Conservation (phyloP, 2,113 vertebrate genomes). For the Clarias gariepinus region DNA sequence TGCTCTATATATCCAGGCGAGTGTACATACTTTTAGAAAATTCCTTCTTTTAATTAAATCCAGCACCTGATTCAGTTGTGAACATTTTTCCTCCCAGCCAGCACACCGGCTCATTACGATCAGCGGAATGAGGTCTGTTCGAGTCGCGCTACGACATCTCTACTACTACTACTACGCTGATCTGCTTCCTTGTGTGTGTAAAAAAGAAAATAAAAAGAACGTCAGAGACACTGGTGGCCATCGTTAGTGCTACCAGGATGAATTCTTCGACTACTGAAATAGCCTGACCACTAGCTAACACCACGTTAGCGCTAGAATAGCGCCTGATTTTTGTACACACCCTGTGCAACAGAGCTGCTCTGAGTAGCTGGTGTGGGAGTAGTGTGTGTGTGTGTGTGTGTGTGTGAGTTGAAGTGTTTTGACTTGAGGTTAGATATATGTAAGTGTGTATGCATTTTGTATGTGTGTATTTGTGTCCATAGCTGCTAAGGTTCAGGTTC, state of each 20-base stretch:
- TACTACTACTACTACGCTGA: conserved; percentile 4
- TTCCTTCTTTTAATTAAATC: conserved; percentile 60
- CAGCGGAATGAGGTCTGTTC: conserved; percentile 52
- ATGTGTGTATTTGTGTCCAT: conserved; percentile 58
- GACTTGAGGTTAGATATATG: conserved; percentile 40
- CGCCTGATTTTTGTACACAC: conserved; percentile 11
- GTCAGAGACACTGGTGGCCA: background rate
- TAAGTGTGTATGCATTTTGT: conserved; percentile 23
- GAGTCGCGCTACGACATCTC: background rate
- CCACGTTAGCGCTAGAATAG: background rate
- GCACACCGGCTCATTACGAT: conserved; percentile 43
- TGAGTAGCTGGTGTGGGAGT: conserved; percentile 64
- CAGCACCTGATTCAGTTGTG: conserved; percentile 69
- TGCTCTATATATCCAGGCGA: conserved; percentile 1
- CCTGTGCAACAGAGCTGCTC: conserved; percentile 47
- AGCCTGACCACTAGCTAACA: conserved; percentile 50
- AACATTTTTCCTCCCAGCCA: conserved; percentile 43
- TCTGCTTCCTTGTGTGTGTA: background rate
- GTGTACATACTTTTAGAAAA: background rate
- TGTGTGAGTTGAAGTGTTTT: conserved; percentile 33
- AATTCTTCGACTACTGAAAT: conserved; percentile 62
- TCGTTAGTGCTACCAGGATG: conserved; percentile 30
- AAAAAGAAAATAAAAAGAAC: background rate
- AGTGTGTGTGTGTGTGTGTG: conserved; percentile 49
- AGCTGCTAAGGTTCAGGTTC: conserved; percentile 60